Evolutionary conservation across 2,888 invertebrate species (phyloP), one percentile per base, ranked within the genome.

Genomic region (Platycnemis pennipes): DNA sequence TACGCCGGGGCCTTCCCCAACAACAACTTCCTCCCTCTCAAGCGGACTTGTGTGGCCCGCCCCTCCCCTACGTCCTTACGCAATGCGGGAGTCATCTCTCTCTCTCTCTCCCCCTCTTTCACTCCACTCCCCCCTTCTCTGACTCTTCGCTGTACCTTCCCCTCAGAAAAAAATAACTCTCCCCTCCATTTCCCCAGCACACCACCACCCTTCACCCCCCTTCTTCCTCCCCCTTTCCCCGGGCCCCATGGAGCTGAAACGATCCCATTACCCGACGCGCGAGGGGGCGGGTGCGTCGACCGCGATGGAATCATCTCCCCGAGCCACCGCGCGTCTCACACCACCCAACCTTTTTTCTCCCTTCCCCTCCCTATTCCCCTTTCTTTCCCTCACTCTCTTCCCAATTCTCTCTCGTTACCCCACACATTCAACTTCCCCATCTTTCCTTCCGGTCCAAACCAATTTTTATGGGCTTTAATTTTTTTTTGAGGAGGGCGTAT

Each of bases 41-140:
- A 53, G 42, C 56, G 13, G 91, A 44, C 26, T 88, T 11, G n/a
- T 46, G 77, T 3, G 53, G 22, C 89, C 53, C 42, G 31, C 56
- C 53, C 89, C 37, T n/a, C 53, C 89, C n/a, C 63, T 13, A 63
- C 91, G 63, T 63, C 91, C 91, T 91, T 91, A 91, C 91, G 91
- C 91, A 91, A 63, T 91, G 91, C 91, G 91, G 91, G 91, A 69
- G 56, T 91, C 63, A 91, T 91, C 91, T 45, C 91, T 16, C 26
- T 63, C 91, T n/a, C 91, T 46, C n/a, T 37, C 91, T 44, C 63
- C n/a, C 89, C 63, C 42, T 63, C 22, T 56, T 63, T 37, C 37
- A 13, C 37, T 5, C 3, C 89, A 16, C 56, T 63, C 42, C 42
- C 56, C 89, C 26, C 26, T 42, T 26, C 37, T 1, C 11, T 2